Evolutionary conservation across 2,888 invertebrate genomes (phyloP), one percentile per base, ranked within the genome.

Genomic region (Poecilobothrus nobilitatus): DNA sequence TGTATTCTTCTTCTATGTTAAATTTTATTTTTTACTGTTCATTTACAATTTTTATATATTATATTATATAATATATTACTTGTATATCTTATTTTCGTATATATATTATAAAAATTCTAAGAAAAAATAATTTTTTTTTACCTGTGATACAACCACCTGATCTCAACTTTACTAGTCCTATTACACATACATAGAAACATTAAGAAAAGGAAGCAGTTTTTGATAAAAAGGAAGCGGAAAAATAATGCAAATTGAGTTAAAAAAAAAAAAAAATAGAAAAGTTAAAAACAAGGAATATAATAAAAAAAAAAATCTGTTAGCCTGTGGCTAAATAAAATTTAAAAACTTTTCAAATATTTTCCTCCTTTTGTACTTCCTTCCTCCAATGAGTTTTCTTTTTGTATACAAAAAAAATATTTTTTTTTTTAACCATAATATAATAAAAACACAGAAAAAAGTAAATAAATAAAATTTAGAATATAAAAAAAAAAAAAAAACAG

Each of bases 311-410:
- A 53, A 53, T 53, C 53, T n/a, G 53, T n/a, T 53, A 53, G 53
- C 53, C 53, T 53, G 53, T 15, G 53, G 53, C n/a, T 53, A 53
- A 53, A 53, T n/a, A 53, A 53, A 53, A 53, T 53, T 53, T 53
- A 53, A 18, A 53, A 53, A 53, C 53, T 53, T 53, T 53, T 53
- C 53, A 53, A 53, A 53, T 53, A 18, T 53, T 53, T 53, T 53
- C n/a, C 53, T 37, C n/a, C 15, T 53, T 53, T 53, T 53, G 53
- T 53, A 37, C 37, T 37, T 37, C 37, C 37, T 53, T 53, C 53
- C 53, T 53, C 18, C 18, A 53, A 6, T 53, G 53, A 12, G 2
- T 53, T 53, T 53, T 53, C 15, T 53, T 53, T 53, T 53, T 53
- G 4, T 41, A 27, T 41, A 3, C 41, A 41, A 15, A 27, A 5